These are phyloP conservation scores for Lasius fuliginosus DNA, from an alignment of 2,888 invertebrate species.

Conservation along the genomic window DNA sequence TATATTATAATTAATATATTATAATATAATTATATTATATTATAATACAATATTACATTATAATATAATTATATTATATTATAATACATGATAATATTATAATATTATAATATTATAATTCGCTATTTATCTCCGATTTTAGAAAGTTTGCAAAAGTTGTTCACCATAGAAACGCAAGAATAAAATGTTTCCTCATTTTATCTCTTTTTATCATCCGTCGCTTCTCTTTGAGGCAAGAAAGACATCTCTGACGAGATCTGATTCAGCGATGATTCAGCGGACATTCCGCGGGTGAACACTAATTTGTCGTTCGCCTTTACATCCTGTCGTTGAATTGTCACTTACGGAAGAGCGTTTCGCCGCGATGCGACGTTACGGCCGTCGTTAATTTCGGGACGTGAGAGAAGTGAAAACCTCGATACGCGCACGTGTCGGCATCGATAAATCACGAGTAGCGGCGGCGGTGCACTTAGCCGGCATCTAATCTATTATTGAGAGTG, in stretches of 20 bases:
- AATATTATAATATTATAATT: not conserved
- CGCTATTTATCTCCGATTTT: no score
- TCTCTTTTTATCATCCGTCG: not conserved
- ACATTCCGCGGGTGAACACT: not conserved
- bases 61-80: no score
- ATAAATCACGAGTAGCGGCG: slow-evolving; percentile 80
- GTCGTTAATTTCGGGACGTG: slow-evolving; percentile 47
- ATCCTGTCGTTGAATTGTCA: slow-evolving; percentile 28
- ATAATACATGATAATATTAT: no score
- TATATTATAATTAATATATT: no score
- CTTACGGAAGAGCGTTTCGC: slow-evolving; percentile 29
- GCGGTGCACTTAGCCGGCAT: slow-evolving; percentile 83
- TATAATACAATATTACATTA: no score
- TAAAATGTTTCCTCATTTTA: not conserved
- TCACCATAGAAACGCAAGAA: not conserved
- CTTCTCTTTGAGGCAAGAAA: not conserved
- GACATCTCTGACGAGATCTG: not conserved
- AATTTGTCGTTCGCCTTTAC: slow-evolving; percentile 10
- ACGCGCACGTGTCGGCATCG: slow-evolving; percentile 80
- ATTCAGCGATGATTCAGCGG: slow-evolving; percentile 14
- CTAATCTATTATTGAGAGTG: slow-evolving; percentile 85
- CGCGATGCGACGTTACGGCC: slow-evolving; percentile 40
- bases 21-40: no score
- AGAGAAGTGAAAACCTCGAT: slow-evolving; percentile 80
- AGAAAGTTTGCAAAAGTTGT: not conserved